Conservation (phyloP, 2,113 vertebrate species). For the Ammodytes marinus region DNA sequence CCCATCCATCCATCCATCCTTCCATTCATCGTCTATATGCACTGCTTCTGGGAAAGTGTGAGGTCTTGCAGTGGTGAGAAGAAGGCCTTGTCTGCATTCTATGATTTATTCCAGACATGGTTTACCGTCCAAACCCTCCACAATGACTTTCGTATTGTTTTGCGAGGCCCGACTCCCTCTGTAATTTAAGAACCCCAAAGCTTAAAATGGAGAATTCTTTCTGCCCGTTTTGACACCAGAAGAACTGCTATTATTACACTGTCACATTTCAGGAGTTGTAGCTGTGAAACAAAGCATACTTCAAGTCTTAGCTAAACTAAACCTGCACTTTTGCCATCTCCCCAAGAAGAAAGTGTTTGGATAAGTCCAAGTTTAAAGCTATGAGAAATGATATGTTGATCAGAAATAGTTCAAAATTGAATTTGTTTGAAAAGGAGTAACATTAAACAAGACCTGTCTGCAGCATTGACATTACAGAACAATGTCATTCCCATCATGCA, state of each 20-base stretch:
- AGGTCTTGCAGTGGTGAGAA: background rate
- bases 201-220: slow-evolving; percentile 1
- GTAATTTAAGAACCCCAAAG: background rate
- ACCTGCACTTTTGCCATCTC: background rate
- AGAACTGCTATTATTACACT: background rate
- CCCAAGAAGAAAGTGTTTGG: background rate
- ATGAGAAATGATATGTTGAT: background rate
- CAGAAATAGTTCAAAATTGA: background rate
- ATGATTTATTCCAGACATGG: slow-evolving; percentile 38
- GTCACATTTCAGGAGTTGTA: slow-evolving; percentile 25
- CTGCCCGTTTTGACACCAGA: background rate
- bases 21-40: slow-evolving; percentile 11
- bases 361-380: background rate
- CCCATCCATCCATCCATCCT: slow-evolving; percentile 26
- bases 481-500: slow-evolving; percentile 2
- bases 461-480: background rate
- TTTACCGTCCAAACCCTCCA: slow-evolving; percentile 22
- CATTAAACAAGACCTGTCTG: background rate
- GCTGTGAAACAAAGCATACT: background rate
- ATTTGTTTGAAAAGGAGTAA: background rate
- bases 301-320: slow-evolving; percentile 7
- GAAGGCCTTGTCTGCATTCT: slow-evolving; percentile 16
- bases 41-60: slow-evolving; percentile 5
- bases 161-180: background rate
- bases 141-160: slow-evolving; percentile 3